Evolutionary conservation across 2,888 invertebrate species (phyloP), one percentile per base, ranked within the genome.

Genomic region (Parochlus steinenii): DNA sequence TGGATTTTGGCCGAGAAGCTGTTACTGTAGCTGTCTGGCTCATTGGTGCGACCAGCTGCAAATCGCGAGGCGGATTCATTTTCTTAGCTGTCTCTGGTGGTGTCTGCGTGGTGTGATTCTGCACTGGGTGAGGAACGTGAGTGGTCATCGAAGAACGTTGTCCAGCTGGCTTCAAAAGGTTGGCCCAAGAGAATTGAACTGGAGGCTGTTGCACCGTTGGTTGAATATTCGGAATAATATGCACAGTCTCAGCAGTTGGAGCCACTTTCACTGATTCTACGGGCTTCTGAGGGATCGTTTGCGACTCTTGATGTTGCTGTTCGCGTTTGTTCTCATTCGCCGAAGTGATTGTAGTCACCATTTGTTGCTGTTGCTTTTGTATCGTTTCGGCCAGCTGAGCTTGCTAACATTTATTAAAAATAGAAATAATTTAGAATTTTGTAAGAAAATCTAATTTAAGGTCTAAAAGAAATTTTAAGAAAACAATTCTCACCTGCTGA

Each of bases 271-370:
- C 16, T 29, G 10, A n/a, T n/a, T 29, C 22, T 12, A 8, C 11
- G 3, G 31, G 14, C 6, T 5, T 6, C 11, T 14, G 15, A 7
- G 31, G n/a, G 11, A 5, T 3, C 5, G 12, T 11, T 11, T 31
- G 22, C 3, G 12, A 6, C 3, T 20, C 31, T 6, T 22, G 22
- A 22, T 6, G 10, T 22, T 22, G 22, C 10, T 14, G 8, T 31
- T 31, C 22, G 6, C 12, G 20, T n/a, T n/a, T n/a, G 20, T 20
- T 5, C 4, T 6, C 22, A 12, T 23, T 23, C 10, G 4, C 20
- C 8, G 7, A 10, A 5, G 20, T 31, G n/a, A 31, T 31, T n/a
- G 31, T 31, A 15, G 31, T 31, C 5, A 31, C 31, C 4, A 31
- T 7, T 12, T 31, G n/a, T 11, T 31, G 31, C 12, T 31, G n/a